phyloP scores from a whole-genome alignment of 2,888 invertebrate genomes.

The Diaprepes abbreviatus region DNA sequence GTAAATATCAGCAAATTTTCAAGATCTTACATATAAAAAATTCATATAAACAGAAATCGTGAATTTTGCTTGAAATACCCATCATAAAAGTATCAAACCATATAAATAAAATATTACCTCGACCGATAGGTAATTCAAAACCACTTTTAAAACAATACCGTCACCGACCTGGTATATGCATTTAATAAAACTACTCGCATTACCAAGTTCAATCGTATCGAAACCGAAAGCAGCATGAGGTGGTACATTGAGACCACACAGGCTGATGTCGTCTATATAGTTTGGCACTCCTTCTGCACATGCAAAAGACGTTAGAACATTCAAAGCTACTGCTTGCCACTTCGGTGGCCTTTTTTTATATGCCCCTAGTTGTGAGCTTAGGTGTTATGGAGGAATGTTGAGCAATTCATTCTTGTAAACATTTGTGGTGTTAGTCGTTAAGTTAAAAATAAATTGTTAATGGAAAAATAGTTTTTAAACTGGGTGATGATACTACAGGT shows the following conservation, averaged over 20 bases:
- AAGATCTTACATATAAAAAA: too few relatives aligned
- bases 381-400: constrained; percentile 13
- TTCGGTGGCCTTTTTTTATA: constrained; percentile 19
- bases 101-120: too few relatives aligned
- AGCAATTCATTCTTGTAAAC: constrained; percentile 1
- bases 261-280: constrained; percentile 33
- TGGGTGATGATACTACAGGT: too few relatives aligned
- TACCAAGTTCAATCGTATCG: constrained; percentile 23
- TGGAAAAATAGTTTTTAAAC: too few relatives aligned
- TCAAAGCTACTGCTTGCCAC: constrained; percentile 1
- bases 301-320: constrained; percentile 37
- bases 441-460: too few relatives aligned
- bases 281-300: constrained; percentile 34
- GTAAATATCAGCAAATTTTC: too few relatives aligned
- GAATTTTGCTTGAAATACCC: too few relatives aligned
- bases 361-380: neutral
- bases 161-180: constrained; percentile 23
- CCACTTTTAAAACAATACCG: constrained; percentile 25
- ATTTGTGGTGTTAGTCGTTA: too few relatives aligned
- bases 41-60: too few relatives aligned
- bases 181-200: constrained; percentile 18
- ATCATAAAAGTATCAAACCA: too few relatives aligned
- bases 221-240: constrained; percentile 34
- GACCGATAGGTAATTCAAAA: neutral
- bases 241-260: constrained; percentile 35